These are phyloP conservation scores for Ploceus nigricollis DNA, from an alignment of 2,113 vertebrate species.

Conservation along the genomic window DNA sequence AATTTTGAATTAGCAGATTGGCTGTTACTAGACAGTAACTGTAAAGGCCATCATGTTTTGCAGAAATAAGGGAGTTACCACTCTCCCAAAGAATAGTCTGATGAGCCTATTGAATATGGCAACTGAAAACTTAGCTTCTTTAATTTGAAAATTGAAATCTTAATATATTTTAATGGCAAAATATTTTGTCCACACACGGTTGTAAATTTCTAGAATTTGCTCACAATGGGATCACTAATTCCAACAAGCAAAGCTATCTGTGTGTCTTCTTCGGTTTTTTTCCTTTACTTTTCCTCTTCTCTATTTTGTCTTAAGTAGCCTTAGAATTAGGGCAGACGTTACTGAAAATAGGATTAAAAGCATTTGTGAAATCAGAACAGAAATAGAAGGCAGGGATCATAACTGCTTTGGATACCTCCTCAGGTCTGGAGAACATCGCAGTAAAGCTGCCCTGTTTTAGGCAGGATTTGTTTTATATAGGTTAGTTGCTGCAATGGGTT, in stretches of 20 bases:
- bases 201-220: background rate
- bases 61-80: background rate
- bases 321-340: background rate
- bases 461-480: background rate
- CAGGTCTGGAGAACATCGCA: background rate
- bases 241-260: background rate
- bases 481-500: slow-evolving; percentile 18
- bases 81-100: background rate
- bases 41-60: background rate
- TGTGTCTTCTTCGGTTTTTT: background rate
- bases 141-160: background rate
- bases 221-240: background rate
- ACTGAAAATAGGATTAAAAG: background rate
- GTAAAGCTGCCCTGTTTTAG: background rate
- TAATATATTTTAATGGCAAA: background rate
- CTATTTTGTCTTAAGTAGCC: background rate
- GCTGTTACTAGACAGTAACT: background rate
- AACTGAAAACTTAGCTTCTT: background rate
- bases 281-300: background rate
- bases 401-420: background rate
- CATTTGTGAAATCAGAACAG: background rate
- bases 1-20: background rate
- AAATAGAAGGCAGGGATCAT: background rate
- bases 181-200: background rate
- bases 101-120: background rate